A percentile compares a stretch with the other conserved stretches of the same genome.
Evolutionary conservation across 2,797 vertebrate species (phyloP).

Genomic region (Neostethus bicornis): DNA sequence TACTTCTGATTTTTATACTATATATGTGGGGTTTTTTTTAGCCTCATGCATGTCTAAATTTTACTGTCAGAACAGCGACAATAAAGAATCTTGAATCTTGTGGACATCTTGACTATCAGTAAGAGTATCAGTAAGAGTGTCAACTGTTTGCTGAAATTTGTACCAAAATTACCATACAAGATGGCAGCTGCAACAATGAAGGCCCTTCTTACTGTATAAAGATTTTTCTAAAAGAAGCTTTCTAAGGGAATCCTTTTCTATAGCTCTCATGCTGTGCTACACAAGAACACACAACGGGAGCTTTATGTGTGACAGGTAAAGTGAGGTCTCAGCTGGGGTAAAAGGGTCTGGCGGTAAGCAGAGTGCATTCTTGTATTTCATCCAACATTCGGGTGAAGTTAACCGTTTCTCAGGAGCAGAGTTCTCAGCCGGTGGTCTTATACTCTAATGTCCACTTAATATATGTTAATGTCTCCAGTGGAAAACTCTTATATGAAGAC

Average conservation of each 20-base stretch:
- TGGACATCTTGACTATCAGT: too few species aligned
- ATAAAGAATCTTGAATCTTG: too few species aligned
- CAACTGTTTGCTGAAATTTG: background rate
- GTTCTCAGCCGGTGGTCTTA: conserved; percentile 59
- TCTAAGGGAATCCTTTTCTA: conserved; percentile 8
- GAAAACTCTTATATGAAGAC: conserved; percentile 7
- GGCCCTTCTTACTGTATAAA: conserved; percentile 1
- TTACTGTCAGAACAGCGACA: too few species aligned
- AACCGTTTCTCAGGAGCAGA: too few species aligned
- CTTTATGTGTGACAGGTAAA: conserved; percentile 65
- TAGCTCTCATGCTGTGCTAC: conserved; percentile 19
- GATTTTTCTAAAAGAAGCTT: conserved; percentile 7
- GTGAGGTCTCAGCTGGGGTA: conserved; percentile 44
- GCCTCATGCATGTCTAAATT: too few species aligned
- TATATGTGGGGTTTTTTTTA: too few species aligned
- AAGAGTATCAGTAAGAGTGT: background rate
- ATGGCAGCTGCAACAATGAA: conserved; percentile 3
- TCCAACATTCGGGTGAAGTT: conserved; percentile 64
- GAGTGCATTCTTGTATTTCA: conserved; percentile 66
- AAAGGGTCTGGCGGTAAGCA: conserved; percentile 26
- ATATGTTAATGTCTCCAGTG: conserved; percentile 34
- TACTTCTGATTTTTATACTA: too few species aligned
- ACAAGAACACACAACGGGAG: conserved; percentile 49
- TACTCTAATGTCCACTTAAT: conserved; percentile 32
- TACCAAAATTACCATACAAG: background rate